These are phyloP conservation scores for Andrena haemorrhoa DNA, from an alignment of 2,888 invertebrate species.

Conservation along the genomic window DNA sequence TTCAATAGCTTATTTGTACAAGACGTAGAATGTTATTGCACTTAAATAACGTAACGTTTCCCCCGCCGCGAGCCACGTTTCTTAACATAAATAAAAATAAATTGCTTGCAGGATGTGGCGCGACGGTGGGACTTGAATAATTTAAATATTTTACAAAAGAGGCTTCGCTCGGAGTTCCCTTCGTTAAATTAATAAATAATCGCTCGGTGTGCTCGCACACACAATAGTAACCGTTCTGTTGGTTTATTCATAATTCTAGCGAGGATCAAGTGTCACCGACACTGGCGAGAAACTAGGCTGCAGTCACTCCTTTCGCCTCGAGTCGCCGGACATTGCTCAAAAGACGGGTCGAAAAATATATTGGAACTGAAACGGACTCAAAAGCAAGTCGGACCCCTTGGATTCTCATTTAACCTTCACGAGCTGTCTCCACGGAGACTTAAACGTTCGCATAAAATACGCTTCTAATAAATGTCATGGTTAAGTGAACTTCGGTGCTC, in stretches of 20 bases:
- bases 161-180: constrained; percentile 23
- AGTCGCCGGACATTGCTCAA: constrained; percentile 22
- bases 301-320: constrained; percentile 1
- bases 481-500: constrained; percentile 51
- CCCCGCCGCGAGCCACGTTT: constrained; percentile 14
- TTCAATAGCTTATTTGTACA: constrained; percentile 30
- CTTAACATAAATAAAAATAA: constrained; percentile 29
- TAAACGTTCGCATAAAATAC: constrained; percentile 35
- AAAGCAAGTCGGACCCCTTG: constrained; percentile 3
- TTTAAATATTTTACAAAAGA: constrained; percentile 12
- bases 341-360: constrained; percentile 43
- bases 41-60: constrained; percentile 13
- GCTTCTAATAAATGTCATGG: constrained; percentile 69
- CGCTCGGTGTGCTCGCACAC: constrained; percentile 5
- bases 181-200: constrained; percentile 36
- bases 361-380: constrained; percentile 40
- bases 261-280: constrained; percentile 47
- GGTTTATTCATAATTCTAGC: constrained; percentile 30
- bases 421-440: constrained; percentile 19
- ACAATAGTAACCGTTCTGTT: constrained; percentile 28
- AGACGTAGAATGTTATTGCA: constrained; percentile 48
- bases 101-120: constrained; percentile 32
- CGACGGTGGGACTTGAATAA: neutral
- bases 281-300: constrained; percentile 17
- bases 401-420: constrained; percentile 4